Conservation (phyloP, 2,113 vertebrate species). For the Hemiscyllium ocellatum region DNA sequence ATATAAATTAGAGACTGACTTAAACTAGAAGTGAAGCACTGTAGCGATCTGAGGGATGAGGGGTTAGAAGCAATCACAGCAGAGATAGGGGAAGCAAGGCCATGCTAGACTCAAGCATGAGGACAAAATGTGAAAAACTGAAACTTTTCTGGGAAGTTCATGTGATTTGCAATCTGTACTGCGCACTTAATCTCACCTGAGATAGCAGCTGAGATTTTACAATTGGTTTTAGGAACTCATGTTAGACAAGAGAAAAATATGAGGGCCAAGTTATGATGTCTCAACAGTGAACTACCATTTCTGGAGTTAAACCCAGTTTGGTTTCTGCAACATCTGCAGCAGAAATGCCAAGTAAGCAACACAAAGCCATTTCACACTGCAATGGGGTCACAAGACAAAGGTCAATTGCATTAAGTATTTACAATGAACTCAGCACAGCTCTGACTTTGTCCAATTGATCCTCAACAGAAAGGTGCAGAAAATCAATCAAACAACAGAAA, state of each 20-base stretch:
- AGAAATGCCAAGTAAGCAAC: not conserved
- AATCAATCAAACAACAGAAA: not conserved
- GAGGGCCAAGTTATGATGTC: not conserved
- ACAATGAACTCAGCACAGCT: not conserved
- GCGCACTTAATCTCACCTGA: not conserved
- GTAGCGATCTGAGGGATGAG: too few species aligned
- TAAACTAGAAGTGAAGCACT: too few species aligned
- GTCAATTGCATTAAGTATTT: not conserved
- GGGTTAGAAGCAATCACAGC: too few species aligned
- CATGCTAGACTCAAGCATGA: too few species aligned
- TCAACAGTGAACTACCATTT: not conserved
- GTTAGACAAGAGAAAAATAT: not conserved
- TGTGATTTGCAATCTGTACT: not conserved
- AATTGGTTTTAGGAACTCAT: not conserved
- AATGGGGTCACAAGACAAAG: not conserved
- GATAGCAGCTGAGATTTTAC: not conserved
- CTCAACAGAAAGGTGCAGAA: not conserved
- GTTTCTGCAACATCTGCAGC: not conserved
- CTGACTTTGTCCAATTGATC: not conserved
- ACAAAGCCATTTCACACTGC: not conserved
- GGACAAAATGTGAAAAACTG: too few species aligned
- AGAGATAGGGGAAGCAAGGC: too few species aligned
- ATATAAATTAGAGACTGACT: too few species aligned
- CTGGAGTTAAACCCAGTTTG: not conserved
- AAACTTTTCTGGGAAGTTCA: too few species aligned